phyloP scores from a whole-genome alignment of 2,797 vertebrate species.

The Tapera naevia region DNA sequence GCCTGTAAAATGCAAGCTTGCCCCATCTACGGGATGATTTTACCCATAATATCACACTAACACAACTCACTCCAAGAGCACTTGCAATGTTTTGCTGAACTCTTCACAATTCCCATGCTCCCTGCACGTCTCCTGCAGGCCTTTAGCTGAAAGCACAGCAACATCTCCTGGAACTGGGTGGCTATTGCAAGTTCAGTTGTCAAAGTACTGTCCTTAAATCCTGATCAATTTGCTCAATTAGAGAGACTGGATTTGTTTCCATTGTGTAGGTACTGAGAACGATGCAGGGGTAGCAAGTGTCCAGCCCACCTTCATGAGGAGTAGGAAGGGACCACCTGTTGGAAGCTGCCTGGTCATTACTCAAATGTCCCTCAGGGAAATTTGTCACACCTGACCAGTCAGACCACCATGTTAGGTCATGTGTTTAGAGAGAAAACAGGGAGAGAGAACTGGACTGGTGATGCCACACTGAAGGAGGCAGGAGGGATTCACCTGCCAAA shows the following conservation, averaged over 20 bases:
- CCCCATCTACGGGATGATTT: background rate
- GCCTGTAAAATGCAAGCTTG: background rate
- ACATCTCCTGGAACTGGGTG: constrained; percentile 62
- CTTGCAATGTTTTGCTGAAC: background rate
- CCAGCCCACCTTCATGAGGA: background rate
- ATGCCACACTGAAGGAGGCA: background rate
- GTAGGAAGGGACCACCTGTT: background rate
- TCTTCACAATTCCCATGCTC: background rate
- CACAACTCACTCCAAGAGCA: accelerated
- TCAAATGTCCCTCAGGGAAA: background rate
- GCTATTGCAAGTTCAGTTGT: constrained; percentile 46
- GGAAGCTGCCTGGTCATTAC: background rate
- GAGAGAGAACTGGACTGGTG: background rate
- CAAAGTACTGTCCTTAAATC: background rate
- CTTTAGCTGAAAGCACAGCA: constrained; percentile 68
- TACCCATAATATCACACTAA: background rate
- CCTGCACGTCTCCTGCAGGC: background rate
- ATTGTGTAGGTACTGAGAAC: accelerated
- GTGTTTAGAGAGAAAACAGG: background rate
- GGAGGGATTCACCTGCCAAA: background rate
- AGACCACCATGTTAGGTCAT: background rate
- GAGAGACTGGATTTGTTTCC: background rate
- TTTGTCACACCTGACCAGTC: background rate
- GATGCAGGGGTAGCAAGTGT: accelerated
- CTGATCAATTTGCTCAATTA: accelerated